A percentile compares a stretch with the other conserved stretches of the same genome.
Conservation (phyloP, 2,888 invertebrate genomes). For the Ditylenchus weischeri region DNA sequence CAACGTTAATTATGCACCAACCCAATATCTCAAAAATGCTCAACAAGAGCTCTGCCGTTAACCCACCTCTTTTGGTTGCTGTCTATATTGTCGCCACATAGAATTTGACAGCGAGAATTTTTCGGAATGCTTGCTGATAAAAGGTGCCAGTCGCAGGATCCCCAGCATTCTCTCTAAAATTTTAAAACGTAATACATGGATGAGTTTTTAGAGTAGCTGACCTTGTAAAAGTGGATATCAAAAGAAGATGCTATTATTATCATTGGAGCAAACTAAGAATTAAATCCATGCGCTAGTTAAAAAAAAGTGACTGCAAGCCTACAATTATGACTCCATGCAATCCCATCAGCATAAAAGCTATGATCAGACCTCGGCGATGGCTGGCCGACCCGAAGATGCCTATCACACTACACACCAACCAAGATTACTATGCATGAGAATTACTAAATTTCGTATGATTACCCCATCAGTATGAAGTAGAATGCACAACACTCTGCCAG, state of each 20-base stretch:
- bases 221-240: constrained; percentile 55
- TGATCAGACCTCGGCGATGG: constrained; percentile 50
- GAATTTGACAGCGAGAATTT: constrained; percentile 51
- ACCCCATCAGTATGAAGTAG: constrained; percentile 51
- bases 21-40: no score
- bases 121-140: constrained; percentile 47
- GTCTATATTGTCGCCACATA: constrained; percentile 50
- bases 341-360: constrained; percentile 51
- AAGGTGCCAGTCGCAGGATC: constrained; percentile 54
- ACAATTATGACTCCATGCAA: constrained; percentile 39
- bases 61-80: constrained; percentile 42
- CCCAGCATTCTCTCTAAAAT: constrained; percentile 50
- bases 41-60: no score
- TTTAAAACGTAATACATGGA: no score
- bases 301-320: no score
- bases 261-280: constrained; percentile 49
- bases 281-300: not conserved
- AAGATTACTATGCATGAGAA: constrained; percentile 8
- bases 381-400: constrained; percentile 51
- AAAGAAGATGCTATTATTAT: constrained; percentile 49
- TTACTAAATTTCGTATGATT: constrained; percentile 17
- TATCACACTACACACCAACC: constrained; percentile 43
- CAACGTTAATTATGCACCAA: no score
- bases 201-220: no score
- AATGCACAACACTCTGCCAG: constrained; percentile 50